Conservation (phyloP, 2,888 invertebrate species). For the Lamellibrachia satsuma region DNA sequence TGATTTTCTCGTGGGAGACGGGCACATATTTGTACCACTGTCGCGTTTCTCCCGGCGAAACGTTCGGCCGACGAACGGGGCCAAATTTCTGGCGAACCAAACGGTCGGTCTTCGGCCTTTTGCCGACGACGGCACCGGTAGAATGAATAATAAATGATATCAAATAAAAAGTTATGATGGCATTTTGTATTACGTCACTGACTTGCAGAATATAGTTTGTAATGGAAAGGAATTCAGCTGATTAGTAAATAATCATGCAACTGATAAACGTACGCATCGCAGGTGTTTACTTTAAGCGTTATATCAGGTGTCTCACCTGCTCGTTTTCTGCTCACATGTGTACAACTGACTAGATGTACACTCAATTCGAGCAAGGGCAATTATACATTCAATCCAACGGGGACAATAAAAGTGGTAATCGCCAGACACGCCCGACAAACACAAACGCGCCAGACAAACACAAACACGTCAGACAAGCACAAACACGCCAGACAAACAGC, state of each 20-base stretch:
- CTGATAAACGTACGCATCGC: background rate
- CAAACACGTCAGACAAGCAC: too few relatives aligned
- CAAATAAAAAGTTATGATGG: too few relatives aligned
- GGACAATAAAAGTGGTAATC: too few relatives aligned
- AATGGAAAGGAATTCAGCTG: background rate
- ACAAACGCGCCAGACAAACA: too few relatives aligned
- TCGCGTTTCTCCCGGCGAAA: background rate
- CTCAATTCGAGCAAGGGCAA: too few relatives aligned
- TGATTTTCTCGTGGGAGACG: background rate
- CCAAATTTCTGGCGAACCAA: background rate
- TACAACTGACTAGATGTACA: background rate
- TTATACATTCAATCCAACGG: too few relatives aligned
- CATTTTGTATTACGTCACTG: too few relatives aligned
- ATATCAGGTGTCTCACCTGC: background rate
- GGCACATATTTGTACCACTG: constrained; percentile 6
- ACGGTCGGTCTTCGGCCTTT: background rate
- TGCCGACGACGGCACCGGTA: background rate
- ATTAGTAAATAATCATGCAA: background rate
- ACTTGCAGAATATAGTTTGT: too few relatives aligned
- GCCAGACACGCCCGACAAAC: too few relatives aligned
- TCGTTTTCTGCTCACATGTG: background rate
- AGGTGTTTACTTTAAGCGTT: background rate
- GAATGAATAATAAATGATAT: too few relatives aligned
- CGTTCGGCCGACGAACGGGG: background rate
- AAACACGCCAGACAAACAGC: too few relatives aligned